These are phyloP conservation scores for Peromyscus eremicus DNA, from an alignment of 2,797 vertebrate genomes.

Conservation along the genomic window DNA sequence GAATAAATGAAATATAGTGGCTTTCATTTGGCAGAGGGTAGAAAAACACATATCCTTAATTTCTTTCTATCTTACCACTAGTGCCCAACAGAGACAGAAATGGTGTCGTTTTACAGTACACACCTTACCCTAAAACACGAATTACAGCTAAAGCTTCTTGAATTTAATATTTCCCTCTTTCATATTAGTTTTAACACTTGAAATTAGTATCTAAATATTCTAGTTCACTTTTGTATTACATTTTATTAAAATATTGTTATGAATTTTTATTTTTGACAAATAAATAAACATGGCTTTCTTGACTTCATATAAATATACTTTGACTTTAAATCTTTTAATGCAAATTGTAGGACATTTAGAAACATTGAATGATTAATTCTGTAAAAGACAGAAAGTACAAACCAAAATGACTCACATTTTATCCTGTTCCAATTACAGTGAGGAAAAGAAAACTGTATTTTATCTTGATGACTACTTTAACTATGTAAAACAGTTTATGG, in stretches of 20 bases:
- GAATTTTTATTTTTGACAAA: not conserved
- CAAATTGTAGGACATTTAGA: not conserved
- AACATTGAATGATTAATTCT: conserved; percentile 43
- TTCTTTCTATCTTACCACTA: not conserved
- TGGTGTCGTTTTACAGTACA: not conserved
- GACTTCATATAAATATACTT: not conserved
- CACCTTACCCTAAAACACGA: not conserved
- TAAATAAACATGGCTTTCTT: not conserved
- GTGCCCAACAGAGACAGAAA: not conserved
- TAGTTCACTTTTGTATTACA: not conserved
- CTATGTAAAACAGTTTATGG: conserved; percentile 41
- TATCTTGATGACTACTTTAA: conserved; percentile 38
- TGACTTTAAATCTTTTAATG: not conserved
- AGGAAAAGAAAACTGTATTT: conserved; percentile 60
- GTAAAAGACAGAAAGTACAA: conserved; percentile 12
- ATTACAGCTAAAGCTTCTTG: not conserved
- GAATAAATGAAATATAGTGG: not conserved
- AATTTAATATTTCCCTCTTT: not conserved
- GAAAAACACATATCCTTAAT: not conserved
- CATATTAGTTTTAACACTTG: conserved; percentile 12
- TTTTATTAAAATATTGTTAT: conserved; percentile 26
- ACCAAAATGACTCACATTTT: conserved; percentile 15
- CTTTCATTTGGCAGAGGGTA: not conserved
- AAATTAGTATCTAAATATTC: conserved; percentile 29
- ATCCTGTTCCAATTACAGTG: not conserved